Conservation (phyloP, 2,797 vertebrate genomes). For the Betta splendens region DNA sequence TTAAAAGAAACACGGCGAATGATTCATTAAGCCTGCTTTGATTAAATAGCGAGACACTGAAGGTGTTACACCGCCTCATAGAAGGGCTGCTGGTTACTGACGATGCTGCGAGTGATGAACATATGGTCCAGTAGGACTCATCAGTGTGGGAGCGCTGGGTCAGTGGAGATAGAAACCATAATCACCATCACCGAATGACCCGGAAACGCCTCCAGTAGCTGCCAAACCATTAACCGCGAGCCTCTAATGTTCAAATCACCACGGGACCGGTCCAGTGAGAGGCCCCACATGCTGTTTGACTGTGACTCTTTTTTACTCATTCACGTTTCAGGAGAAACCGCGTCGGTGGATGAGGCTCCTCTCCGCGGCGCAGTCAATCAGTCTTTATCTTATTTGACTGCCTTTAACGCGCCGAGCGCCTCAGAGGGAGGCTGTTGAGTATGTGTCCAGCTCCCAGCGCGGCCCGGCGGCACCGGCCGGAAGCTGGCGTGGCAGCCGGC, state of each 20-base stretch:
- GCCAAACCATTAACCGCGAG: constrained; percentile 40
- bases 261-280: neutral
- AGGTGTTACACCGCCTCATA: constrained; percentile 9
- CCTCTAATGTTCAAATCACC: constrained; percentile 46
- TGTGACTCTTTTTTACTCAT: neutral
- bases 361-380: constrained; percentile 22
- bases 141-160: constrained; percentile 33
- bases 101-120: constrained; percentile 34
- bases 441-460: constrained; percentile 14
- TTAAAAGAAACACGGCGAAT: constrained; percentile 11
- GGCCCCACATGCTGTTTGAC: too few species aligned
- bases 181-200: constrained; percentile 33
- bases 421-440: constrained; percentile 14
- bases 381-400: constrained; percentile 32
- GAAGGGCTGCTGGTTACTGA: constrained; percentile 40
- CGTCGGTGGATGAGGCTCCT: neutral
- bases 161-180: constrained; percentile 29
- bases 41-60: constrained; percentile 33
- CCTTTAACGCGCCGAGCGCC: constrained; percentile 12
- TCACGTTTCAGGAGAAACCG: constrained; percentile 1
- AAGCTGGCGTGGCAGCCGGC: constrained; percentile 46
- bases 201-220: constrained; percentile 23
- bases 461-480: constrained; percentile 1
- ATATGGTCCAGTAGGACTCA: constrained; percentile 33
- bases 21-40: constrained; percentile 6